Evolutionary conservation across 2,113 vertebrate species (phyloP).

Genomic region (Prunella himalayana): DNA sequence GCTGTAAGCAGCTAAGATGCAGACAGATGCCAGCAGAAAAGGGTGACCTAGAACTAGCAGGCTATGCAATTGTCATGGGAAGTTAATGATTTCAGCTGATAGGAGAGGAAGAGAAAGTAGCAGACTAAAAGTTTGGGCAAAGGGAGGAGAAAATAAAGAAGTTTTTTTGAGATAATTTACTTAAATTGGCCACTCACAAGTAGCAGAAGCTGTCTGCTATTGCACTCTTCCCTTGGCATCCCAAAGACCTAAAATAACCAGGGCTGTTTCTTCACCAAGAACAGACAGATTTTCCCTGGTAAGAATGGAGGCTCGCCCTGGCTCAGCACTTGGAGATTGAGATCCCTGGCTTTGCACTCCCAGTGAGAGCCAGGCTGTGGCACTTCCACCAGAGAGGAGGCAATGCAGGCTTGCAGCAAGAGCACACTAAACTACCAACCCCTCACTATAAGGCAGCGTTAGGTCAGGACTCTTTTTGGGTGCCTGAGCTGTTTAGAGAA

Average conservation of each 20-base stretch:
- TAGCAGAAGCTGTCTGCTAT: slow-evolving; percentile 17
- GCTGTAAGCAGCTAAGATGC: slow-evolving; percentile 5
- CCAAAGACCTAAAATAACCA: background rate
- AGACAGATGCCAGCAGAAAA: background rate
- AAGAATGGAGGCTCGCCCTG: background rate
- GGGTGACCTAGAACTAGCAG: background rate
- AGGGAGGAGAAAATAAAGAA: background rate
- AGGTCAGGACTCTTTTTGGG: background rate
- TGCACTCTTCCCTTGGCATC: slow-evolving; percentile 9
- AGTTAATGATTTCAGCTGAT: background rate
- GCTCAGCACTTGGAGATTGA: background rate
- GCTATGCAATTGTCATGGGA: background rate
- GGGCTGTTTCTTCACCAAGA: background rate
- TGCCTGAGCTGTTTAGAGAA: slow-evolving; percentile 30
- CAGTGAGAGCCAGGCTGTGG: background rate
- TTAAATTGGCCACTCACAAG: background rate
- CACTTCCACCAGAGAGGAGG: background rate
- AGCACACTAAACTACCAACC: background rate
- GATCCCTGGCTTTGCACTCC: background rate
- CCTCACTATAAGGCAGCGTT: slow-evolving; percentile 51
- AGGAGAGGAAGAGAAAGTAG: background rate
- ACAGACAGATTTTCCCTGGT: background rate
- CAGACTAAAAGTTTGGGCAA: background rate
- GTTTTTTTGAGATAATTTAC: background rate
- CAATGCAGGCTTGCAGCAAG: background rate